These are phyloP conservation scores for Mungos mungo DNA, from an alignment of 2,113 vertebrate species.

Conservation along the genomic window DNA sequence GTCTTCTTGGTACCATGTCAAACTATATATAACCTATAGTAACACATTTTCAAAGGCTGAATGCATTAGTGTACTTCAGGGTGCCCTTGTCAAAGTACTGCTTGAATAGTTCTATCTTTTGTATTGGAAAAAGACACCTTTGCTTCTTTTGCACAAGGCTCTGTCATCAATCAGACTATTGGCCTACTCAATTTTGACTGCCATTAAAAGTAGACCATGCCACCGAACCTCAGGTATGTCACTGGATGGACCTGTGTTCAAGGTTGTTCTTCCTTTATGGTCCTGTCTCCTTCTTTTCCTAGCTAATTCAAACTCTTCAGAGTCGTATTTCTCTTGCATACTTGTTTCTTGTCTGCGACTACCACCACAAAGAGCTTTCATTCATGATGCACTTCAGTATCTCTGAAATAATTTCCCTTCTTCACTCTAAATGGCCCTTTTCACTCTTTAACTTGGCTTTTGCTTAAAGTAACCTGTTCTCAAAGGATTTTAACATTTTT, in stretches of 20 bases:
- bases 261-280: background rate
- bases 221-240: background rate
- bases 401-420: background rate
- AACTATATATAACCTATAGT: constrained; percentile 13
- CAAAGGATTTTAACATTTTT: background rate
- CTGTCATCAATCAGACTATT: background rate
- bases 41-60: constrained; percentile 39
- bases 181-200: background rate
- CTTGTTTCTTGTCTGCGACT: background rate
- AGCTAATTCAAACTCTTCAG: background rate
- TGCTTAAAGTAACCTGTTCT: background rate
- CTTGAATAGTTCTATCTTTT: background rate
- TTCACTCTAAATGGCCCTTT: background rate
- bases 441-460: background rate
- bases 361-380: background rate
- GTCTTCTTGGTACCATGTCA: constrained; percentile 32
- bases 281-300: background rate
- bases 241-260: background rate
- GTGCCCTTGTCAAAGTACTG: constrained; percentile 7
- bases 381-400: background rate
- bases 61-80: background rate
- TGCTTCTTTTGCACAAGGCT: background rate
- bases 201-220: background rate
- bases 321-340: background rate
- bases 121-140: constrained; percentile 11